phyloP scores from a whole-genome alignment of 2,888 invertebrate species.

The Epinotia ramella region DNA sequence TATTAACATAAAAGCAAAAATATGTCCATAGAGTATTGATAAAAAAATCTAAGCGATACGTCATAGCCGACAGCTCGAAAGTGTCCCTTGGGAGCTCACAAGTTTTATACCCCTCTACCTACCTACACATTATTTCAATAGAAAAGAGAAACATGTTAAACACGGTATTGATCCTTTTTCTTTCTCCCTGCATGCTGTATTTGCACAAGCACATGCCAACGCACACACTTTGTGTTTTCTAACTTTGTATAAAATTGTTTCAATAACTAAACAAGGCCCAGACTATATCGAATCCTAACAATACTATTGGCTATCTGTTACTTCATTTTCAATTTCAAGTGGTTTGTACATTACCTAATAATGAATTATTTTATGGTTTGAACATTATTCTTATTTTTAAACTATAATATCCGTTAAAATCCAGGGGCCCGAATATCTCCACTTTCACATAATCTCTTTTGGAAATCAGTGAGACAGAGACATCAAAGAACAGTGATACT shows the following conservation, averaged over 20 bases:
- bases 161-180: background rate
- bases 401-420: too few relatives aligned
- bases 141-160: constrained; percentile 12
- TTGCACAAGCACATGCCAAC: background rate
- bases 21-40: constrained; percentile 77
- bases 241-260: background rate
- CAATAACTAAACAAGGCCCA: background rate
- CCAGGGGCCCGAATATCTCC: too few relatives aligned
- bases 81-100: constrained; percentile 40
- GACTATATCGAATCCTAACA: background rate
- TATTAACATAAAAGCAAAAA: constrained; percentile 84
- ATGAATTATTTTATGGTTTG: too few relatives aligned
- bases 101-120: constrained; percentile 35
- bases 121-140: constrained; percentile 39
- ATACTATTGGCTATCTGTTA: background rate
- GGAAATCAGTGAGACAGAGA: too few relatives aligned
- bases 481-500: too few relatives aligned
- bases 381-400: too few relatives aligned
- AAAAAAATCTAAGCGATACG: constrained; percentile 80
- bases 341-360: too few relatives aligned
- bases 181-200: background rate
- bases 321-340: background rate
- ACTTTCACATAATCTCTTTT: too few relatives aligned
- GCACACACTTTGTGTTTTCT: background rate
- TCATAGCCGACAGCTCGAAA: constrained; percentile 78